These are phyloP conservation scores for Diuraphis noxia DNA, from an alignment of 1,140 invertebrate genomes.

Conservation along the genomic window DNA sequence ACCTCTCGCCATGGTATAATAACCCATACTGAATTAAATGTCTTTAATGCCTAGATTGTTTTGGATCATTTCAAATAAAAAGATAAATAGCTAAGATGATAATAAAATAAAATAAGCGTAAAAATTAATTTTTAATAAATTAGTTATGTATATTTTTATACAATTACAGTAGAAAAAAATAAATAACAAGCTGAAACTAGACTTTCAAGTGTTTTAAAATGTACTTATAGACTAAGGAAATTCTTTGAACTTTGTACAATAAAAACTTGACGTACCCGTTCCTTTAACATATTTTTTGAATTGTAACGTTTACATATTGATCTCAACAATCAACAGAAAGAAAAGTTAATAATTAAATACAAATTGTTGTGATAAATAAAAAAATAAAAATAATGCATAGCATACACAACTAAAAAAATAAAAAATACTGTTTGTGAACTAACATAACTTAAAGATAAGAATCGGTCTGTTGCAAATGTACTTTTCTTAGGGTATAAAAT, in stretches of 20 bases:
- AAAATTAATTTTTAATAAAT: constrained; percentile 49
- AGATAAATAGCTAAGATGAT: neutral
- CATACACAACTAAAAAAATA: constrained; percentile 36
- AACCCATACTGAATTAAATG: no score
- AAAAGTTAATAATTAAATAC: constrained; percentile 24
- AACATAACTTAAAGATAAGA: constrained; percentile 36
- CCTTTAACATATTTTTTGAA: neutral
- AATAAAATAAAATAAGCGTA: neutral
- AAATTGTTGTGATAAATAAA: neutral
- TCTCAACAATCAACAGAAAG: neutral
- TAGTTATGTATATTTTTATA: constrained; percentile 48
- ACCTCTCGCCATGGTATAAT: no score
- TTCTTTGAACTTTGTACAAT: constrained; percentile 37
- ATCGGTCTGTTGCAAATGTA: neutral
- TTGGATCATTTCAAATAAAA: neutral
- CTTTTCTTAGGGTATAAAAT: neutral
- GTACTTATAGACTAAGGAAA: constrained; percentile 37
- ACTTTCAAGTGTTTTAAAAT: constrained; percentile 49
- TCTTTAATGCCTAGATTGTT: neutral
- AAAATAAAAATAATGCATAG: constrained; percentile 46
- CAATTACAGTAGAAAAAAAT: constrained; percentile 50
- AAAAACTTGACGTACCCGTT: constrained; percentile 27
- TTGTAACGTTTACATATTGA: neutral
- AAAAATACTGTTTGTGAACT: constrained; percentile 43
- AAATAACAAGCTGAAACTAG: constrained; percentile 51